Evolutionary conservation across 2,797 vertebrate genomes (phyloP).

Genomic region (Nannoperca australis): DNA sequence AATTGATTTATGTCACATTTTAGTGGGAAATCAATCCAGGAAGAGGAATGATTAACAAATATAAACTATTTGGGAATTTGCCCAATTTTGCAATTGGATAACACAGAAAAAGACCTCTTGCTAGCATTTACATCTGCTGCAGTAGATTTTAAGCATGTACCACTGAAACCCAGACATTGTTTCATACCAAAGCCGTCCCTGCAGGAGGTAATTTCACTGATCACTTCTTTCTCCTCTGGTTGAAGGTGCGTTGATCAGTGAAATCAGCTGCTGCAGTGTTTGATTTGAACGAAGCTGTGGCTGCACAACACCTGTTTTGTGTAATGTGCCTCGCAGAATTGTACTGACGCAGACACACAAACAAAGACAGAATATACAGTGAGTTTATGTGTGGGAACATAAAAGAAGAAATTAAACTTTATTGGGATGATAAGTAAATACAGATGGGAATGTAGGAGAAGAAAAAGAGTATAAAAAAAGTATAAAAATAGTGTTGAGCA

Average conservation of each 20-base stretch:
- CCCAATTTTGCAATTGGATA: background rate
- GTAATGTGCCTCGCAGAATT: background rate
- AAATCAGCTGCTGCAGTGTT: constrained; percentile 21
- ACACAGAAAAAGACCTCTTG: background rate
- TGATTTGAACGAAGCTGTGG: constrained; percentile 16
- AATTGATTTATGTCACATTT: background rate
- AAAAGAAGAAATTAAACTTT: constrained; percentile 1
- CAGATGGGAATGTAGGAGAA: background rate
- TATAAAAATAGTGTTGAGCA: background rate
- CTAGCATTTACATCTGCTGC: background rate
- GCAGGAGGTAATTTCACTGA: constrained; percentile 32
- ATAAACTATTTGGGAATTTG: background rate
- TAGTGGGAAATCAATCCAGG: background rate
- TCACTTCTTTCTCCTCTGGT: constrained; percentile 8
- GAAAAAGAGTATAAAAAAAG: background rate
- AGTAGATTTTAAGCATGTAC: background rate
- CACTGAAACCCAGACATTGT: background rate
- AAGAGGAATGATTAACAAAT: background rate
- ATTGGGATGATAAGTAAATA: background rate
- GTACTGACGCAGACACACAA: background rate
- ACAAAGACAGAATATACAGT: background rate
- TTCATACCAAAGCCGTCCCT: constrained; percentile 7
- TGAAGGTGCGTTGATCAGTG: constrained; percentile 11
- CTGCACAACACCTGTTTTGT: constrained; percentile 15
- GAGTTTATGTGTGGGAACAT: background rate